Percentiles rank a stretch among this genome's conserved stretches.
Conservation (phyloP, 1,140 invertebrate species). For the Lordiphosa mommai region DNA sequence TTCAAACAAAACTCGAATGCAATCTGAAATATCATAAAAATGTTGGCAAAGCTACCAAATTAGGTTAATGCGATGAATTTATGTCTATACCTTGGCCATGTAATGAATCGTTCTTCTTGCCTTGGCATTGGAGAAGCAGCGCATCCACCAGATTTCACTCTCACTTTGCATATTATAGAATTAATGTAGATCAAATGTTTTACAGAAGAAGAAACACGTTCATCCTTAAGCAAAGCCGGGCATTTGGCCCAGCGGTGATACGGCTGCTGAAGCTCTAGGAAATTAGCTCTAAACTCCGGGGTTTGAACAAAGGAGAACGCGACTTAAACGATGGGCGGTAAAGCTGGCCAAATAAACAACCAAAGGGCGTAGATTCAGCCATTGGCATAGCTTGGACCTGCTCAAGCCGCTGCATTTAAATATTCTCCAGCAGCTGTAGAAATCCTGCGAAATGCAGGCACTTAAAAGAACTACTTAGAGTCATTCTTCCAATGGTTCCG, state of each 20-base stretch:
- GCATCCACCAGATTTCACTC: constrained; percentile 89
- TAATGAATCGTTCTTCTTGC: constrained; percentile 66
- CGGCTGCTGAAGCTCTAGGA: constrained; percentile 10
- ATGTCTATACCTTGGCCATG: constrained; percentile 63
- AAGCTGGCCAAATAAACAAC: constrained; percentile 31
- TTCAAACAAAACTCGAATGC: too few species aligned
- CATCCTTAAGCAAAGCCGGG: constrained; percentile 45
- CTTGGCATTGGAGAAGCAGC: constrained; percentile 85
- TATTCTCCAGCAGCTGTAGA: constrained; percentile 3
- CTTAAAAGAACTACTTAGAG: constrained; percentile 44
- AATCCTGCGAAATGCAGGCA: constrained; percentile 45
- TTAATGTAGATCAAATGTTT: constrained; percentile 52
- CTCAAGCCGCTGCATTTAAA: constrained; percentile 27
- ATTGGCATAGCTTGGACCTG: constrained; percentile 51
- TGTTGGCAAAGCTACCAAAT: too few species aligned
- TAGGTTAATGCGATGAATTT: too few species aligned
- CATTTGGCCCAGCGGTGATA: constrained; percentile 53
- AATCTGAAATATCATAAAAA: too few species aligned
- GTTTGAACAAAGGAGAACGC: constrained; percentile 36
- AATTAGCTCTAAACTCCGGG: constrained; percentile 19
- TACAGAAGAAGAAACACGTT: neutral
- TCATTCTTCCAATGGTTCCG: constrained; percentile 83
- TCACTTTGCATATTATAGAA: constrained; percentile 85
- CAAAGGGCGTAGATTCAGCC: constrained; percentile 39
- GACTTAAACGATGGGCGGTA: neutral